phyloP scores from a whole-genome alignment of 2,113 vertebrate species.

The Helogale parvula region DNA sequence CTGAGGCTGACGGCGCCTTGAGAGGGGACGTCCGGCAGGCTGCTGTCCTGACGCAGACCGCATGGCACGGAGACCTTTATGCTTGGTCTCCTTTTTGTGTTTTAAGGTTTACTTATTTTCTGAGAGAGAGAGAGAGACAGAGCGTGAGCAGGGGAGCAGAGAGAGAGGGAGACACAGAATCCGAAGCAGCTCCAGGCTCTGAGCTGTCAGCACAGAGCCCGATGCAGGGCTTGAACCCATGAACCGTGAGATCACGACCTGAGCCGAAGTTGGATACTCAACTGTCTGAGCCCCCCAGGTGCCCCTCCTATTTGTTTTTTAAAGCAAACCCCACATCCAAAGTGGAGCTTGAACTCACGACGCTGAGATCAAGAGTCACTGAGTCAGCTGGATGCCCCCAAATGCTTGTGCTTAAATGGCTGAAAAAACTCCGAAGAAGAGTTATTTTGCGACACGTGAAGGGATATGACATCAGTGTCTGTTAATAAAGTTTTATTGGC shows the following conservation, averaged over 20 bases:
- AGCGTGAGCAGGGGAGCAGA: not conserved
- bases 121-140: not conserved
- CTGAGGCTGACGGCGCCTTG: rapidly evolving
- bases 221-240: not conserved
- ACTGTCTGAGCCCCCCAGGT: not conserved
- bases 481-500: not conserved
- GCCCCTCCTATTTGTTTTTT: not conserved
- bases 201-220: not conserved
- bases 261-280: not conserved
- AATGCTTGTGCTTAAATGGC: not conserved
- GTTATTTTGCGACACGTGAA: not conserved
- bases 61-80: not conserved
- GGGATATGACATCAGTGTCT: not conserved
- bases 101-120: not conserved
- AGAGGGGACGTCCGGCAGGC: not conserved
- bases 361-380: not conserved
- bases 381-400: not conserved
- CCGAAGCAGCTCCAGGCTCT: not conserved
- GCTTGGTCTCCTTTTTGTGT: too few species aligned
- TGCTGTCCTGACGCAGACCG: rapidly evolving
- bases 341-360: not conserved
- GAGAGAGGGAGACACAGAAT: not conserved
- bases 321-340: not conserved
- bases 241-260: not conserved
- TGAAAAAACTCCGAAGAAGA: not conserved